A percentile compares a stretch with the other conserved stretches of the same genome.
phyloP scores from a whole-genome alignment of 2,113 vertebrate species.

The Dendrocopos noguchii region DNA sequence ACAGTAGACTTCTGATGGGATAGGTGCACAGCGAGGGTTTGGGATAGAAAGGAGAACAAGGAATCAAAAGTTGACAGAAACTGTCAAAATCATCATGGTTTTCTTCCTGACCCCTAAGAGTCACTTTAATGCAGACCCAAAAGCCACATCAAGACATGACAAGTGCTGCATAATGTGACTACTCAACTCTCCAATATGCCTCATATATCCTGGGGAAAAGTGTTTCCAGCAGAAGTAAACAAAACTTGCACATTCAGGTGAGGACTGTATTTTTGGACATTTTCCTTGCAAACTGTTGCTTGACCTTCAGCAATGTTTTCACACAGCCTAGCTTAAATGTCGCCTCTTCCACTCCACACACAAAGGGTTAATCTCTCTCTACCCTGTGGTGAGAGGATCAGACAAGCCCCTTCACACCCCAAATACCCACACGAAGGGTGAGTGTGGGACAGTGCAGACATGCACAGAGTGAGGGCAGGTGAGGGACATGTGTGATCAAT shows the following conservation, averaged over 20 bases:
- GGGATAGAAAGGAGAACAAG: background rate
- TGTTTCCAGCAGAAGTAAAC: background rate
- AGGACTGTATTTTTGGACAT: background rate
- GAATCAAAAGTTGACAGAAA: background rate
- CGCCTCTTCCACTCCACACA: background rate
- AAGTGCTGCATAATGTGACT: background rate
- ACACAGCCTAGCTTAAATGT: background rate
- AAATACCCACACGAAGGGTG: accelerated
- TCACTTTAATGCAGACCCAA: background rate
- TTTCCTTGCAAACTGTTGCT: background rate
- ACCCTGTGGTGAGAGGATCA: background rate
- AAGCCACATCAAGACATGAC: background rate
- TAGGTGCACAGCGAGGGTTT: background rate
- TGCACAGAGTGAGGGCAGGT: accelerated
- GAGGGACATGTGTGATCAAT: accelerated
- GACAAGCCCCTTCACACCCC: background rate
- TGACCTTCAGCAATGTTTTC: background rate
- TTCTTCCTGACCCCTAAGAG: background rate
- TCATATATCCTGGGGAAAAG: background rate
- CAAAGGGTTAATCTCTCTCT: background rate
- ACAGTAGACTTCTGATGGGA: background rate
- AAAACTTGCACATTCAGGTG: background rate
- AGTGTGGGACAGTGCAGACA: background rate
- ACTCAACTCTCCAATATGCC: background rate
- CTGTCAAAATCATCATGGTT: background rate